Percentiles rank a stretch among this genome's conserved stretches.
Conservation (phyloP, 2,888 invertebrate species). For the Ectemnius lituratus region DNA sequence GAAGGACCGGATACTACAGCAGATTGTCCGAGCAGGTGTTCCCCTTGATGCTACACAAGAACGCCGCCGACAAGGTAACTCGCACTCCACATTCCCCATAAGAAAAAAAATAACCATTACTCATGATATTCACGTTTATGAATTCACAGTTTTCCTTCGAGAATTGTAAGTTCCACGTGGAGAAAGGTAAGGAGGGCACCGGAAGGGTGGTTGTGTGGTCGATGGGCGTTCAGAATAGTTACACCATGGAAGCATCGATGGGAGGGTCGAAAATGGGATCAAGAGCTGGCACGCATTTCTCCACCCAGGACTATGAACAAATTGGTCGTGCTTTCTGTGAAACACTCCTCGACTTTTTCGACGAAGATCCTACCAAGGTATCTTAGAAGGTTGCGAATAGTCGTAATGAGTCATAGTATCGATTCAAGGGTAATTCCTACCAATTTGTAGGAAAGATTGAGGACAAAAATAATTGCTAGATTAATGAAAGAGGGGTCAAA, state of each 20-base stretch:
- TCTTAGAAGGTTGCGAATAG: neutral
- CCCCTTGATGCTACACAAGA: slow-evolving; percentile 95
- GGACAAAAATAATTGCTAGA: slow-evolving; percentile 89
- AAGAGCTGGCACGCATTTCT: slow-evolving; percentile 91
- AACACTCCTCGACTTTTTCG: slow-evolving; percentile 94
- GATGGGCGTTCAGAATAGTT: slow-evolving; percentile 95
- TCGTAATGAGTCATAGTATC: slow-evolving; percentile 23
- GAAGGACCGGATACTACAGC: slow-evolving; percentile 85
- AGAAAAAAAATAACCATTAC: neutral
- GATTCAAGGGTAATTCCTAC: slow-evolving; percentile 2
- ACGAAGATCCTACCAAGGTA: slow-evolving; percentile 90
- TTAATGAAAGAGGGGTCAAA: slow-evolving; percentile 90
- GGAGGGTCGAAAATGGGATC: slow-evolving; percentile 92
- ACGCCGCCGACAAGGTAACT: slow-evolving; percentile 91
- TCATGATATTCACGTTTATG: neutral
- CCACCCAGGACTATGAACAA: slow-evolving; percentile 87
- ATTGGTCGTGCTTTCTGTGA: slow-evolving; percentile 95
- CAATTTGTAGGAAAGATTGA: slow-evolving; percentile 83
- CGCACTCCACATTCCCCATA: neutral
- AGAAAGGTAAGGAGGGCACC: slow-evolving; percentile 96
- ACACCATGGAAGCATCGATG: slow-evolving; percentile 97
- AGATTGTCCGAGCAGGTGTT: slow-evolving; percentile 95
- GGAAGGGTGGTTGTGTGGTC: slow-evolving; percentile 97
- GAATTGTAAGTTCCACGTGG: slow-evolving; percentile 95
- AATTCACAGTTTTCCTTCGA: slow-evolving; percentile 92